Base-by-base conservation (phyloP, 2,888 invertebrate species). In the Dexiosoma caninum region DNA sequence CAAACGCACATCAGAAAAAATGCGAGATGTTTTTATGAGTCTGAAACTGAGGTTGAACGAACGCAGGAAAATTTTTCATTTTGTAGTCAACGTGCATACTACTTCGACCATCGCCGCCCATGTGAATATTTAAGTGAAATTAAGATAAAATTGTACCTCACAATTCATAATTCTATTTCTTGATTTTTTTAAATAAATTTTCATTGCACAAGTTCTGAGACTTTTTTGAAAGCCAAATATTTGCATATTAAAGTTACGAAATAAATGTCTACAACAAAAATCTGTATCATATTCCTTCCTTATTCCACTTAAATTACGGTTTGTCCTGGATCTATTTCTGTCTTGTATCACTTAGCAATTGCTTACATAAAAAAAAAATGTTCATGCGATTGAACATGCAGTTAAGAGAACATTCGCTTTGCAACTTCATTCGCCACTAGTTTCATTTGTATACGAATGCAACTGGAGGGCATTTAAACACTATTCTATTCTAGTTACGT, bases 401-500 rank as follows among this genome's bases (percentile, higher is more conserved):
- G 59, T 44, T 55, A 62, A 37, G 42, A 59, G 40, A 16, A 35
- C 30, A 64, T 32, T 44, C 44, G 59, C 16, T 67, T 14, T 46
- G 60, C n/a, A n/a, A 67, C 67, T 46, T 30, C 42, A 53, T 14
- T 62, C 16, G n/a, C 32, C 35, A 37, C 55, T 14, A 49, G 37
- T 12, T 30, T 49, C 51, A 32, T 37, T 16, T 62, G 44, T 30
- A 19, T 49, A 23, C 12, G 10, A 19, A 30, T 32, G 46, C 60
- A 76, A 67, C 67, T 62, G 62, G 76, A 62, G 46, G 76, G 67
- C 71, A 81, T 37, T 51, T 19, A 35, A 21, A n/a, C 27, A 62
- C 14, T 6, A 21, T 66, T 57, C 21, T 53, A 57, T 66, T 35
- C 32, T 49, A 35, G 51, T 53, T 42, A n/a, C 8, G 62, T 30